Percentiles rank a stretch among this genome's conserved stretches.
These are phyloP conservation scores for Calcarius ornatus DNA, from an alignment of 2,113 vertebrate genomes.

Conservation along the genomic window DNA sequence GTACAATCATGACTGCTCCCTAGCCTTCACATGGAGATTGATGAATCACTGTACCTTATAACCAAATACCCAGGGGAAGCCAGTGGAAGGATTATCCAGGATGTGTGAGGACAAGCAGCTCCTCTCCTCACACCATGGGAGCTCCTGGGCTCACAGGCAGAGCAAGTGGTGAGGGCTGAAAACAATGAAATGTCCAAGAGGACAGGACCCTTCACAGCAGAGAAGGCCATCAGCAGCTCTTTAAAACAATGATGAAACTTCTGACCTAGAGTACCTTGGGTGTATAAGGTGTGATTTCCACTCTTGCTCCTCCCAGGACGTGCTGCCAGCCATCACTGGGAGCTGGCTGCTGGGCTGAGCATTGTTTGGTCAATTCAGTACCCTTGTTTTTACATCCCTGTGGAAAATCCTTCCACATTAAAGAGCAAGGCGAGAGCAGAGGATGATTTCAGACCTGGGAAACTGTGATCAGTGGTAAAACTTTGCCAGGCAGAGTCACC, in stretches of 20 bases:
- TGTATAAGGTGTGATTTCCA: neutral
- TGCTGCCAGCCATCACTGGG: rapidly evolving
- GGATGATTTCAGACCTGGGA: neutral
- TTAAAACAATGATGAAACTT: neutral
- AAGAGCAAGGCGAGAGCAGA: neutral
- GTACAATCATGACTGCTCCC: rapidly evolving
- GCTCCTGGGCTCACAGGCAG: neutral
- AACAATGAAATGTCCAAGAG: neutral
- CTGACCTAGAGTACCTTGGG: neutral
- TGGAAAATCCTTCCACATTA: neutral
- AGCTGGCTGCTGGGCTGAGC: neutral
- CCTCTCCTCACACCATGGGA: rapidly evolving
- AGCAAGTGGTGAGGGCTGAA: neutral
- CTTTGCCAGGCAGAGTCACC: neutral
- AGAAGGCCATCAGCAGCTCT: neutral
- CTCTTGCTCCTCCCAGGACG: neutral
- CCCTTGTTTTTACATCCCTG: rapidly evolving
- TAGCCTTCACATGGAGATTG: neutral
- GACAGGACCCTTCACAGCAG: neutral
- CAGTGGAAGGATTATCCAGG: neutral
- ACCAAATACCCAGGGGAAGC: neutral
- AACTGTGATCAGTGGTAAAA: neutral
- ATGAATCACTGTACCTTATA: neutral
- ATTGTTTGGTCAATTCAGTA: rapidly evolving
- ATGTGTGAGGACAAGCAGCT: neutral